Base-by-base conservation (phyloP, 1,140 invertebrate species). In the Geopemphigus sp. region DNA sequence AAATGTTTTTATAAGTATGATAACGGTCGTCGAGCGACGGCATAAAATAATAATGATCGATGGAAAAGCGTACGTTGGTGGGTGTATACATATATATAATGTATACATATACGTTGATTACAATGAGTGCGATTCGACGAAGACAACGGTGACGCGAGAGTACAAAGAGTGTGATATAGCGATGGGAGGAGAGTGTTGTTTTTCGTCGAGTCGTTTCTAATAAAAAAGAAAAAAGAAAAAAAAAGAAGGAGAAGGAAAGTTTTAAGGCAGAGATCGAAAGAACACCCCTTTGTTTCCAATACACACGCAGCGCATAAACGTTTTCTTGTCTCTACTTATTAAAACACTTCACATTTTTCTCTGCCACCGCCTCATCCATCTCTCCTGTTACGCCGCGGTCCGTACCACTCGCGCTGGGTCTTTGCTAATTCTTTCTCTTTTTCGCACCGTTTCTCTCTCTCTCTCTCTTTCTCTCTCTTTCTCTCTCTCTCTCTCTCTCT, bases 271-370 rank as follows among this genome's bases (percentile, higher is more conserved):
- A 78, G 56, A 78, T 78, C 56, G 74, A 78, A 50, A 61, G 57
- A 78, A 78, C 53, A 59, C 22, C 56, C 73, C 74, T 78, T 78
- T 78, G 74, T 78, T 78, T 78, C 74, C 74, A 63, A 78, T 78
- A 78, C 74, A 78, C 74, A 61, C 74, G 74, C 57, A 24, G 57
- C 74, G 61, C 74, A 78, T 78, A 78, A 78, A 78, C 74, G 74
- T 78, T 81, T 81, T 81, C 80, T 81, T 59, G 66, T 57, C 66
- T 72, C 39, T 73, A 81, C 57, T 73, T 73, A 72, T 61, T 61
- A 72, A 81, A 81, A 81, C 80, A 73, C 80, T 81, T 81, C 72
- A 73, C 80, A 73, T 81, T 70, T 68, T 72, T 73, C 80, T 81
- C 54, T 56, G n/a, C 66, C 66, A 11, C 66, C 63, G n/a, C 53